Base-by-base conservation (phyloP, 2,113 vertebrate genomes). In the Neolamprologus modestus region DNA sequence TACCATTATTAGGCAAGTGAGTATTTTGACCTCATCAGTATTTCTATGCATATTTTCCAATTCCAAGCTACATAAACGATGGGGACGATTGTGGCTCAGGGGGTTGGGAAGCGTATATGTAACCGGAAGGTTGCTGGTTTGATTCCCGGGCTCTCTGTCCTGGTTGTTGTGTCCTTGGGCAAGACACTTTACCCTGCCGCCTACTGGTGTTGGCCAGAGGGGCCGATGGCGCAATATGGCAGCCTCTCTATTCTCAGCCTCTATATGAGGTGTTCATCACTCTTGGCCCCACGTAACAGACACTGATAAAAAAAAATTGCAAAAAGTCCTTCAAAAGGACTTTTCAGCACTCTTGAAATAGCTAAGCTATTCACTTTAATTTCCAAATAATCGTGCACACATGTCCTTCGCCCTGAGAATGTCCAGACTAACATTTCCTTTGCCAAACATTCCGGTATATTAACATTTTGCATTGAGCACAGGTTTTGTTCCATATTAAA, bases 381-480 rank as follows among this genome's bases (percentile, higher is more conserved):
- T 55, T 55, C 4, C 53, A 11, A 55, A 24, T 55, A 55, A 55
- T 24, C 2, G 4, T 55, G 53, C 21, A 55, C 53, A 55, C 53
- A 55, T 55, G 21, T 55, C 11, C 53, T 24, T 24, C 4, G 11
- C 53, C 21, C 21, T 55, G 54, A 55, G 53, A 13, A 54, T 53
- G 52, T 53, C 52, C n/a, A 53, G 53, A 54, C 53, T 54, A 54
- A 54, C 53, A 54, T 54, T 54, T 54, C 53, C 53, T 24, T 54
- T 24, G n/a, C n/a, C n/a, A 54, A 54, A 54, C 10, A 54, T 54
- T 54, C 53, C 0, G 2, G n/a, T 4, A 0, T 24, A 55, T 55
- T 55, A 55, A 55, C 53, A 55, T 24, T 55, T 55, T 55, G 53
- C 10, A 55, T 55, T 55, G 53, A 55, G 21, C 53, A 55, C 6